Conservation (phyloP, 2,113 vertebrate genomes). For the Percina caprodes region DNA sequence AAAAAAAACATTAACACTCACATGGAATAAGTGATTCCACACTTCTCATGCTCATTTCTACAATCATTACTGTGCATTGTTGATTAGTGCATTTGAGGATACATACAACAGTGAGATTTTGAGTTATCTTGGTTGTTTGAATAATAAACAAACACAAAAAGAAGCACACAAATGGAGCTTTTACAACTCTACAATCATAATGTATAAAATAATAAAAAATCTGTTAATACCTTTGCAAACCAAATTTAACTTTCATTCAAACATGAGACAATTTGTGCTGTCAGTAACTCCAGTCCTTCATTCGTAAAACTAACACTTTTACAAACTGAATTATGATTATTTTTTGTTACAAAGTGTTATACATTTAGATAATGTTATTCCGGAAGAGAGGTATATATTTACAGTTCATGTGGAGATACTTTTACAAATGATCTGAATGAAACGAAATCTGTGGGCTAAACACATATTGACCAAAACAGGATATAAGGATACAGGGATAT, state of each 20-base stretch:
- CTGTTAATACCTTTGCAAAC: conserved; percentile 21
- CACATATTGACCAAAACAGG: background rate
- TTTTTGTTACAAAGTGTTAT: background rate
- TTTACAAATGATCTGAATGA: background rate
- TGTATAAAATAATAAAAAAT: conserved; percentile 30
- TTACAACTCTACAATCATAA: conserved; percentile 50
- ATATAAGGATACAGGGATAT: background rate
- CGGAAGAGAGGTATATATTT: background rate
- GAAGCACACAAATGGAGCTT: background rate
- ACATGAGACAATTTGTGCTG: conserved; percentile 22
- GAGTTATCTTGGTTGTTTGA: background rate
- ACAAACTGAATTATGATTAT: background rate
- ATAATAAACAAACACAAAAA: conserved; percentile 21
- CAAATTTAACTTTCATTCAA: conserved; percentile 2
- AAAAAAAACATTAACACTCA: background rate
- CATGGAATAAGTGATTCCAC: background rate
- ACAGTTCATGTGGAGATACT: background rate
- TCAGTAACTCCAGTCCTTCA: conserved; percentile 53
- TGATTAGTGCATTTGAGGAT: conserved; percentile 6
- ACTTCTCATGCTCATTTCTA: conserved; percentile 39
- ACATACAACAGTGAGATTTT: background rate
- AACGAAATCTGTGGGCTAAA: background rate
- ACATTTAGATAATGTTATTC: background rate
- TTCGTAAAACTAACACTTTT: conserved; percentile 13
- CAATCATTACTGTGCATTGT: conserved; percentile 25